phyloP scores from a whole-genome alignment of 2,888 invertebrate genomes.

The Poecilus cupreus region DNA sequence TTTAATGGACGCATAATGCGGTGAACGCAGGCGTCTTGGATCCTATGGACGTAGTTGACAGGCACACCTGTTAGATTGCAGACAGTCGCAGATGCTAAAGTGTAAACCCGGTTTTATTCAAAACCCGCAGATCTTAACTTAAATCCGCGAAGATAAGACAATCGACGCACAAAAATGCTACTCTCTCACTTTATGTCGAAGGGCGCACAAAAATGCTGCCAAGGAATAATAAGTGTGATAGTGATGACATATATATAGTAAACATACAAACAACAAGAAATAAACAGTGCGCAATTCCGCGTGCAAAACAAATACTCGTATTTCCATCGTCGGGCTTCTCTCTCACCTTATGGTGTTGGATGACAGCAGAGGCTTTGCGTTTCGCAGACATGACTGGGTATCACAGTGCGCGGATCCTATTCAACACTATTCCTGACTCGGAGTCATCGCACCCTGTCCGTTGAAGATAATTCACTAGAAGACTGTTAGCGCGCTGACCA shows the following conservation, averaged over 20 bases:
- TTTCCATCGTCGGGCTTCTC: no score
- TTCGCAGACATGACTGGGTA: slow-evolving; percentile 79
- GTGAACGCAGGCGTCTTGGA: neutral
- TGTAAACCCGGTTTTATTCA: neutral
- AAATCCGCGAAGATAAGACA: no score
- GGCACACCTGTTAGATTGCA: slow-evolving; percentile 26
- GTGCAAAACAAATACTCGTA: no score
- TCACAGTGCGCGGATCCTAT: slow-evolving; percentile 5
- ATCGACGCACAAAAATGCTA: no score
- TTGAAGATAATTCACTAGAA: slow-evolving; percentile 45
- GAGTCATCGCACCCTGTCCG: slow-evolving; percentile 44
- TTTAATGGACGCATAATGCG: no score
- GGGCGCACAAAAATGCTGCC: no score
- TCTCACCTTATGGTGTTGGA: slow-evolving; percentile 77
- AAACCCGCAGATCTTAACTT: neutral
- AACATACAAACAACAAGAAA: no score
- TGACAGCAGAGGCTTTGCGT: slow-evolving; percentile 83
- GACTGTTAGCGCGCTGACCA: slow-evolving; percentile 63
- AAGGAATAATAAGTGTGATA: no score
- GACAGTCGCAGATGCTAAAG: neutral
- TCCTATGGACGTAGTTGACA: neutral
- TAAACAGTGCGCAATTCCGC: no score
- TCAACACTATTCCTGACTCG: slow-evolving; percentile 27
- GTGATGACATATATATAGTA: no score
- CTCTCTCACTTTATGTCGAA: no score